Percentiles rank a stretch among this genome's conserved stretches.
These are phyloP conservation scores for Oreotrochilus melanogaster DNA, from an alignment of 2,113 vertebrate genomes.

Conservation along the genomic window DNA sequence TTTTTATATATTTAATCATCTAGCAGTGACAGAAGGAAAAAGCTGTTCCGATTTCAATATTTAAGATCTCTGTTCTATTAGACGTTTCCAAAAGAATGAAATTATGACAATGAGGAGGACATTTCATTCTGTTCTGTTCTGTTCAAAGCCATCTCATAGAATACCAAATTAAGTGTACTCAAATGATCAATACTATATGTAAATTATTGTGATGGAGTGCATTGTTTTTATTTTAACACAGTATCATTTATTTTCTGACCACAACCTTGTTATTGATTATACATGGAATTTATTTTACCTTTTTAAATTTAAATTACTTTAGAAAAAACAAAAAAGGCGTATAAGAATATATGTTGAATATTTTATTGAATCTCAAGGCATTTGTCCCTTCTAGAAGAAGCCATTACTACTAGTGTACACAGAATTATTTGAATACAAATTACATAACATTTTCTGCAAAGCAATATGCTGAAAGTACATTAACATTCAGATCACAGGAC, in stretches of 20 bases:
- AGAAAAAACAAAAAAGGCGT: neutral
- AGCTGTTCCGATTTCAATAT: neutral
- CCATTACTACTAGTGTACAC: neutral
- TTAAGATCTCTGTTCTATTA: neutral
- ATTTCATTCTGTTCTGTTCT: neutral
- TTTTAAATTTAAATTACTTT: neutral
- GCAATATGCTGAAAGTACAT: neutral
- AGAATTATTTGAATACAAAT: neutral
- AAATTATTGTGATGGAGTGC: slow-evolving; percentile 15
- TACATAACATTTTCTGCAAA: neutral
- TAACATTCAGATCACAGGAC: neutral
- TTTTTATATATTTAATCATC: neutral
- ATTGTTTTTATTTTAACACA: neutral
- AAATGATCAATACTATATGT: neutral
- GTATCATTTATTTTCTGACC: slow-evolving; percentile 13
- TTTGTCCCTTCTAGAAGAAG: neutral
- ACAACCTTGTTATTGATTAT: neutral
- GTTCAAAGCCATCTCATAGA: neutral
- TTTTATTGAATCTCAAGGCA: neutral
- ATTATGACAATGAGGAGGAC: neutral
- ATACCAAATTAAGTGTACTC: slow-evolving; percentile 1
- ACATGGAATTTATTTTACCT: neutral
- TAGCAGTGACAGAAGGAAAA: neutral
- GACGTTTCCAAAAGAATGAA: neutral
- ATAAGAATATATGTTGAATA: neutral